Evolutionary conservation across 2,888 invertebrate species (phyloP), one percentile per base, ranked within the genome.

Genomic region (Ommatoiulus sabulosus): DNA sequence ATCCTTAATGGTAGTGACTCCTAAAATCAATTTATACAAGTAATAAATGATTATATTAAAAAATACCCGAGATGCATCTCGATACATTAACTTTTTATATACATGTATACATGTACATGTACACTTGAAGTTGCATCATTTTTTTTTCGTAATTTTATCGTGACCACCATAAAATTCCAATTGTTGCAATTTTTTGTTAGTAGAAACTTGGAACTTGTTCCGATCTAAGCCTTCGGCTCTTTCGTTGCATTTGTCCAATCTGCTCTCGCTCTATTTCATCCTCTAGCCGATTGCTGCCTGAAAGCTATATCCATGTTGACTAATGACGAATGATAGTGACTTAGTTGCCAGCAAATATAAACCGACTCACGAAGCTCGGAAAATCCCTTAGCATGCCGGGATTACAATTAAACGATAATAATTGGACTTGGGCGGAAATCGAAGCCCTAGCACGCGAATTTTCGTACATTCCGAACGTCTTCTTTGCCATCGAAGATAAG

Each of bases 301-400:
- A 20, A 63, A 20, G 20, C 63, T 63, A 63, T 63, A 63, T 20
- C 63, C 63, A 63, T 63, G 63, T 20, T 63, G 63, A 63, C 63
- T 63, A 63, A 63, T 63, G 63, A 63, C 63, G 63, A 63, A 20
- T 63, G 63, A 63, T 63, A 63, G 63, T 63, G 63, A 63, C 63
- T 63, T 63, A n/a, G n/a, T 63, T 20, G 5, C 63, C 8, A 20
- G 63, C 63, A 63, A 63, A 63, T 63, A 63, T 63, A 63, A 63
- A 63, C 1, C 63, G 63, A 63, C 63, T 63, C 20, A n/a, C 15
- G 63, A 15, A 63, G 63, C 63, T 20, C 15, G 17, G 63, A n/a
- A 63, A 63, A 63, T 63, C 63, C 63, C 20, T 63, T 63, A 63
- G 63, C 63, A 63, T 63, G 63, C 20, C 20, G 57, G 63, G 63